Base-by-base conservation (phyloP, 35 echinoderm and acorn worm genomes). In the Acanthaster planci region DNA sequence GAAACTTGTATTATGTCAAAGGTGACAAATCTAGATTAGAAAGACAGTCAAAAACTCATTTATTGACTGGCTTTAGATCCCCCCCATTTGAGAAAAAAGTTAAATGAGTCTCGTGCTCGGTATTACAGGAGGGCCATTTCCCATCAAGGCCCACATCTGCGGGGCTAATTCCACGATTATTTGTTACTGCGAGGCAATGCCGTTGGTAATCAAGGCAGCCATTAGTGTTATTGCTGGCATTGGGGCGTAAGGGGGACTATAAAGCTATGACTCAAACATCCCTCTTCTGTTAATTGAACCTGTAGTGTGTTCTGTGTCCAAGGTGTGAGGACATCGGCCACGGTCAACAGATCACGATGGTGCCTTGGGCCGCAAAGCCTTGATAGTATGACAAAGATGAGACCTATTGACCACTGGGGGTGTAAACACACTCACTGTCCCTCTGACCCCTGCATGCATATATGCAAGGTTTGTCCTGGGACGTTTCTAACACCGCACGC, bases 201-300 rank as follows among this genome's bases (percentile, higher is more conserved):
- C 30, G 0, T 31, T 14, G 18, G 64, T 72, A 72, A 72, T 72
- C 64, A 72, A 72, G 19, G 64, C 15, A 72, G 64, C 64, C 15
- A 72, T 72, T 72, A 72, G 64, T 72, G 64, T 72, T 72, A 72
- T 72, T 72, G 30, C 2, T 35, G 64, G 64, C 23, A 12, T 47
- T 10, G 34, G 64, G 64, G 64, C 64, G 22, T 72, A 59, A 35
- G 64, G 64, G 64, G 64, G 29, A 72, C 64, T 72, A 72, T n/a
- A n/a, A 10, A 72, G 21, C 8, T 0, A 26, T 14, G 42, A 12
- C 64, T 72, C 30, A 26, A 26, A 30, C 29, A 72, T 59, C 64
- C 23, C 30, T 36, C 64, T 72, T 12, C 26, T 68, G 23, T 31
- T 68, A 68, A 68, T 68, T 72, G 64, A 35, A 35, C 64, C 34